Percentiles rank a stretch among this genome's conserved stretches.
These are phyloP conservation scores for Drepana falcataria DNA, from an alignment of 2,888 invertebrate species.

Conservation along the genomic window DNA sequence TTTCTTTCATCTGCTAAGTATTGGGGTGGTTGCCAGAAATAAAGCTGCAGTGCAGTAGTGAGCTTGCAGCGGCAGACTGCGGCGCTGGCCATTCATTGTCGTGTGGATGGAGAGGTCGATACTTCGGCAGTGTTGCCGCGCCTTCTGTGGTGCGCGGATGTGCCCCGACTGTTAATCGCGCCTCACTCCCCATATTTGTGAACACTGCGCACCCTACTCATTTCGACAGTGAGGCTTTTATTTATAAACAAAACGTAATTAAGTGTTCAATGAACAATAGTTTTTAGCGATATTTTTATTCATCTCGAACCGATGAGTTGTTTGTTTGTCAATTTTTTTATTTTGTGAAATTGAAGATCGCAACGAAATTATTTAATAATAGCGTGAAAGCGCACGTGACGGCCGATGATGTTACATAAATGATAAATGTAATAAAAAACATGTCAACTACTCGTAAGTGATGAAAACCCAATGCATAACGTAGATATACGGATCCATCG, in stretches of 20 bases:
- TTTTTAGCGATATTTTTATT: slow-evolving; percentile 29
- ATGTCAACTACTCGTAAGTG: slow-evolving; percentile 19
- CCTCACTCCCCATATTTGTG: slow-evolving; percentile 18
- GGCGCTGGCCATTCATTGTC: slow-evolving; percentile 59
- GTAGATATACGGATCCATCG: no score
- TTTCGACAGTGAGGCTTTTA: slow-evolving; percentile 43
- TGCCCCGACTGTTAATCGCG: slow-evolving; percentile 9
- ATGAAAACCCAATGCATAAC: background rate
- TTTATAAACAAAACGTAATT: slow-evolving; percentile 57
- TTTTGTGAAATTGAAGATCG: slow-evolving; percentile 30
- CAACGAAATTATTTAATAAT: slow-evolving; percentile 26
- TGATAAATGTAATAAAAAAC: slow-evolving; percentile 19
- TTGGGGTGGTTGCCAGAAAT: slow-evolving; percentile 70
- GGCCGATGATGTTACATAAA: slow-evolving; percentile 32
- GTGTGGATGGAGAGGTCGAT: slow-evolving; percentile 57
- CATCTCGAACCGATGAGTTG: slow-evolving; percentile 13
- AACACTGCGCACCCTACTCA: slow-evolving; percentile 36
- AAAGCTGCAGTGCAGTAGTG: slow-evolving; percentile 75
- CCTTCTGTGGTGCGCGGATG: slow-evolving; percentile 47
- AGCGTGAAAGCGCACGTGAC: slow-evolving; percentile 42
- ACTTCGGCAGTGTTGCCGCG: slow-evolving; percentile 62
- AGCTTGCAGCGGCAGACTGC: slow-evolving; percentile 69
- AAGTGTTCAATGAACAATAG: slow-evolving; percentile 19
- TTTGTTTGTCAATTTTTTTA: slow-evolving; percentile 9
- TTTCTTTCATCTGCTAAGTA: slow-evolving; percentile 33